Conservation (phyloP, 2,888 invertebrate genomes). For the Drosophila stalkeri region DNA sequence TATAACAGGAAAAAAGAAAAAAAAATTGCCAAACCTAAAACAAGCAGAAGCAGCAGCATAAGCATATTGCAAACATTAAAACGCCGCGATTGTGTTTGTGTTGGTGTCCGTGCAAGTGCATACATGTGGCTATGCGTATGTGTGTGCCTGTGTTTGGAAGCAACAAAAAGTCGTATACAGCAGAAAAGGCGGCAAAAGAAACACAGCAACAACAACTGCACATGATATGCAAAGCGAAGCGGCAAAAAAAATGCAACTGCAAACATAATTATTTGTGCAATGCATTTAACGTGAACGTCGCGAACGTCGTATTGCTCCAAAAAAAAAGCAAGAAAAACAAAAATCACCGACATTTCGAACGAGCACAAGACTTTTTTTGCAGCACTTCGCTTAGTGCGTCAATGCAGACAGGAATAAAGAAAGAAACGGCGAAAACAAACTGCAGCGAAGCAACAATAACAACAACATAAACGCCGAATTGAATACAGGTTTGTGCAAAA, state of each 20-base stretch:
- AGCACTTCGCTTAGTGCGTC: slow-evolving; percentile 55
- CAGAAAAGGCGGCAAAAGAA: slow-evolving; percentile 76
- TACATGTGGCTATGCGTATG: slow-evolving; percentile 5
- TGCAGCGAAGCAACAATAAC: slow-evolving; percentile 51
- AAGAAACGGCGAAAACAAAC: slow-evolving; percentile 55
- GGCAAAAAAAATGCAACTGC: slow-evolving; percentile 69
- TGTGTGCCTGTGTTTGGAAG: slow-evolving; percentile 51
- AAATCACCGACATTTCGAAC: slow-evolving; percentile 33
- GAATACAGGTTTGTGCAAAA: slow-evolving; percentile 74
- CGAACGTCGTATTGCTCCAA: slow-evolving; percentile 51
- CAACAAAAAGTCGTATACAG: slow-evolving; percentile 64
- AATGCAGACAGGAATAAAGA: slow-evolving; percentile 51
- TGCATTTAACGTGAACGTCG: slow-evolving; percentile 64
- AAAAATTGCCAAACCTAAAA: slow-evolving; percentile 40
- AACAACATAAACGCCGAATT: slow-evolving; percentile 42
- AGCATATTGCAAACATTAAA: slow-evolving; percentile 49
- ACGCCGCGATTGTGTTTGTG: slow-evolving; percentile 52
- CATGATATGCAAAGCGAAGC: slow-evolving; percentile 50
- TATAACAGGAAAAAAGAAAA: slow-evolving; percentile 15
- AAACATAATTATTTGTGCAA: slow-evolving; percentile 76
- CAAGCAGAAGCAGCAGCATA: slow-evolving; percentile 45
- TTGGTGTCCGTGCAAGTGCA: slow-evolving; percentile 31
- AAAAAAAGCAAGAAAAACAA: slow-evolving; percentile 18
- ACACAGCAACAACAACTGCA: slow-evolving; percentile 36
- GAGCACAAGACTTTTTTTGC: slow-evolving; percentile 47